phyloP scores from a whole-genome alignment of 2,888 invertebrate species.

The Leptogaster cylindrica region DNA sequence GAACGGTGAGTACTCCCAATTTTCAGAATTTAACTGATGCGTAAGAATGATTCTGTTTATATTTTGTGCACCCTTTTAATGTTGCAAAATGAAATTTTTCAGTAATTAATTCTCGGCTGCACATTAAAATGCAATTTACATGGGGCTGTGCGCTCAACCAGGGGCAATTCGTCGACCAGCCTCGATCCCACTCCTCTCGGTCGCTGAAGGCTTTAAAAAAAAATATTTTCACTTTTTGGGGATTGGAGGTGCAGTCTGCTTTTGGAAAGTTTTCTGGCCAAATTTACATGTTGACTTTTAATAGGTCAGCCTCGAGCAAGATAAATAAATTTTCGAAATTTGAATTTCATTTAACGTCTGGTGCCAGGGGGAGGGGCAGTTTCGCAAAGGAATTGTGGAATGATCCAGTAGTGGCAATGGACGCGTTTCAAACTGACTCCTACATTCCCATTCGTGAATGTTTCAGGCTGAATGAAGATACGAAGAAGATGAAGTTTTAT shows the following conservation, averaged over 20 bases:
- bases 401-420: too few relatives aligned
- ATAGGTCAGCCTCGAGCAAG: conserved; percentile 11
- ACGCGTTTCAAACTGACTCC: too few relatives aligned
- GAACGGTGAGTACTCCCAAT: conserved; percentile 55
- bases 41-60: conserved; percentile 15
- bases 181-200: background rate
- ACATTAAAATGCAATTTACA: conserved; percentile 35
- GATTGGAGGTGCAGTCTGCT: conserved; percentile 24
- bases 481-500: too few relatives aligned
- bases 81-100: conserved; percentile 24
- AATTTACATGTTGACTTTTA: conserved; percentile 37
- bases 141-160: conserved; percentile 29
- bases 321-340: conserved; percentile 36
- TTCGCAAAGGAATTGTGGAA: too few relatives aligned
- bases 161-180: conserved; percentile 30
- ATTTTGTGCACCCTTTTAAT: conserved; percentile 19
- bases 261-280: conserved; percentile 9
- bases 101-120: conserved; percentile 36
- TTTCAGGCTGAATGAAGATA: too few relatives aligned
- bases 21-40: conserved; percentile 18
- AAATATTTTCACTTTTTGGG: background rate
- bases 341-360: conserved; percentile 27
- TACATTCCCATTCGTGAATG: too few relatives aligned
- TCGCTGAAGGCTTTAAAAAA: conserved; percentile 1
- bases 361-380: too few relatives aligned